Base-by-base conservation (phyloP, 2,113 vertebrate genomes). In the Rhadina sibilatrix region DNA sequence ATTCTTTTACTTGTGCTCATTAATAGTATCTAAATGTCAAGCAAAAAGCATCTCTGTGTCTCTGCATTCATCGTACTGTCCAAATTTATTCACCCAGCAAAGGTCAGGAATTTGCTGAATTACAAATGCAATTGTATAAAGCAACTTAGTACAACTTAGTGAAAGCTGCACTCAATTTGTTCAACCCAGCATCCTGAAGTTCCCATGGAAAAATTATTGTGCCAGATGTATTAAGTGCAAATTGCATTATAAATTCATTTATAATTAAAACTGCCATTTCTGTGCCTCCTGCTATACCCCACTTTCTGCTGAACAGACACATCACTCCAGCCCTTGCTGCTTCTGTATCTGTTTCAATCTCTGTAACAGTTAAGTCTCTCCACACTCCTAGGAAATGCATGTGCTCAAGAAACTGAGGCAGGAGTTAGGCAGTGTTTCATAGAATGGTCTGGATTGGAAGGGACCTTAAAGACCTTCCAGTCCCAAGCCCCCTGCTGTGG, bases 211-310 rank as follows among this genome's bases (percentile, higher is more conserved):
- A 94, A 94, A 90, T 88, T 57, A 83, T 71, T 76, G 37, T 72
- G 64, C 87, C 63, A 85, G 56, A 74, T 4, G 0, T 50, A 92
- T 75, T 81, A 94, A 89, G 77, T 81, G 80, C 68, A 96, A 96
- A 96, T 87, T 83, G 75, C 40, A 87, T 92, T 88, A 95, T 65
- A 71, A 90, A 96, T 80, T 91, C 5, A 96, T 94, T 91, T 89
- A 70, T 91, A 94, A 86, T 92, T 93, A 96, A 96, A 96, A 94
- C 66, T 64, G 47, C 54, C 44, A 60, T 91, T 94, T 95, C 91
- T 84, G 53, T 91, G 71, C 64, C 79, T 91, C 69, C 72, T 96
- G 93, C 80, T 94, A 93, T 80, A 86, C 46, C 68, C 42, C 47
- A 69, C 59, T 52, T 84, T 84, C 83, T 91, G 86, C 71, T 91